Evolutionary conservation across 2,797 vertebrate genomes (phyloP).

Genomic region (Oreochromis mossambicus): DNA sequence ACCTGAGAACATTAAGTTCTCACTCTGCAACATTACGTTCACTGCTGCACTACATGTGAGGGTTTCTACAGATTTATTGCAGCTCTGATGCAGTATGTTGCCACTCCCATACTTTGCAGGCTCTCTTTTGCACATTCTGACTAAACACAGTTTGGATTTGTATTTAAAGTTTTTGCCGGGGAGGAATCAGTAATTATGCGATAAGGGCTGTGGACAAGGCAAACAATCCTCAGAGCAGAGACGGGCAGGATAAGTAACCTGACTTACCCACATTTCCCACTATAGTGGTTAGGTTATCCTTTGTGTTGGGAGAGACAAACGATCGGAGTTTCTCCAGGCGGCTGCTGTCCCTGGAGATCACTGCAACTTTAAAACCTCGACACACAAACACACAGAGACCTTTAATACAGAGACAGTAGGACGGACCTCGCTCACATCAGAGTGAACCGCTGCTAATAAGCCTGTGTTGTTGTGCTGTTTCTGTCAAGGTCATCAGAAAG

Average conservation of each 20-base stretch:
- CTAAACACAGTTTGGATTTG: neutral
- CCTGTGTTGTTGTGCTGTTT: neutral
- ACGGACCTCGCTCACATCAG: conserved; percentile 22
- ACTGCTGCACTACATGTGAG: neutral
- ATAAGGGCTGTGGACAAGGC: neutral
- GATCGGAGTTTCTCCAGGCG: conserved; percentile 75
- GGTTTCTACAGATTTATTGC: neutral
- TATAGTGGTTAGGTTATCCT: conserved; percentile 74
- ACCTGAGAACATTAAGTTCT: neutral
- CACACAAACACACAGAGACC: neutral
- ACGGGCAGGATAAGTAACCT: neutral
- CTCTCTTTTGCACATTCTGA: neutral
- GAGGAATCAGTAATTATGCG: neutral
- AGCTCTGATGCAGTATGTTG: neutral
- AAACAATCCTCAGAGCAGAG: neutral
- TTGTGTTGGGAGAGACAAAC: conserved; percentile 71
- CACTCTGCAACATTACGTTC: neutral
- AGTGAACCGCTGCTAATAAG: neutral
- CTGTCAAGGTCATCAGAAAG: conserved; percentile 25
- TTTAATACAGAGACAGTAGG: conserved; percentile 4
- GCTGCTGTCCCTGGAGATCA: conserved; percentile 78
- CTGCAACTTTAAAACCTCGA: conserved; percentile 81
- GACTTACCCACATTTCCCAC: conserved; percentile 82
- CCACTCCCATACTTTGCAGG: neutral
- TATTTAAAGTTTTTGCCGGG: neutral